Percentiles rank a stretch among this genome's conserved stretches.
Evolutionary conservation across 53 echinoderm and acorn worm genomes (phyloP).

Genomic region (Zoroaster sp.): DNA sequence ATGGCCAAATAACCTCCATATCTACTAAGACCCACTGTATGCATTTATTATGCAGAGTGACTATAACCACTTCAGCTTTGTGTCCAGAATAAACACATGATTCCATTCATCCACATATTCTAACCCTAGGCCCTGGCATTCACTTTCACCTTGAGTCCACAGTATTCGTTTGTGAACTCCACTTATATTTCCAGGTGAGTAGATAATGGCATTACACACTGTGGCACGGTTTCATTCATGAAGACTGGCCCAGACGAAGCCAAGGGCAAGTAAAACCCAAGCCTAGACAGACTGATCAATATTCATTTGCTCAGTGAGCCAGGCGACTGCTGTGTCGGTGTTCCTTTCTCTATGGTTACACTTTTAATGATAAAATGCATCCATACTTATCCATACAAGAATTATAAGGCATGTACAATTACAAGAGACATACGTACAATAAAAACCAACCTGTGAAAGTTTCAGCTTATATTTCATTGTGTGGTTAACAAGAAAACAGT

Average conservation of each 20-base stretch:
- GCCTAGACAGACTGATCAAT: constrained; percentile 30
- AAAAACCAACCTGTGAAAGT: too few species aligned
- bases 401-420: too few species aligned
- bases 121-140: background rate
- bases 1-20: too few species aligned
- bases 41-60: background rate
- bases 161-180: background rate
- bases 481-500: too few species aligned
- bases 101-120: background rate
- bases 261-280: constrained; percentile 2
- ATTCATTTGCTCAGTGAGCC: constrained; percentile 19
- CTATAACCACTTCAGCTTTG: background rate
- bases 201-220: constrained; percentile 44
- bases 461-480: too few species aligned
- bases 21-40: background rate
- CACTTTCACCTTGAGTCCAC: constrained; percentile 23
- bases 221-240: constrained; percentile 15
- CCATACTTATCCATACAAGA: too few species aligned
- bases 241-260: constrained; percentile 24
- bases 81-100: background rate
- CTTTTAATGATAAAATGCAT: too few species aligned
- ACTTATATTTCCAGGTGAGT: background rate
- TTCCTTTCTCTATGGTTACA: too few species aligned
- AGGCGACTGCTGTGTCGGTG: background rate
- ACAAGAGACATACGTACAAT: too few species aligned